Percentiles rank a stretch among this genome's conserved stretches.
Conservation (phyloP, 2,113 vertebrate species). For the Indicator indicator region DNA sequence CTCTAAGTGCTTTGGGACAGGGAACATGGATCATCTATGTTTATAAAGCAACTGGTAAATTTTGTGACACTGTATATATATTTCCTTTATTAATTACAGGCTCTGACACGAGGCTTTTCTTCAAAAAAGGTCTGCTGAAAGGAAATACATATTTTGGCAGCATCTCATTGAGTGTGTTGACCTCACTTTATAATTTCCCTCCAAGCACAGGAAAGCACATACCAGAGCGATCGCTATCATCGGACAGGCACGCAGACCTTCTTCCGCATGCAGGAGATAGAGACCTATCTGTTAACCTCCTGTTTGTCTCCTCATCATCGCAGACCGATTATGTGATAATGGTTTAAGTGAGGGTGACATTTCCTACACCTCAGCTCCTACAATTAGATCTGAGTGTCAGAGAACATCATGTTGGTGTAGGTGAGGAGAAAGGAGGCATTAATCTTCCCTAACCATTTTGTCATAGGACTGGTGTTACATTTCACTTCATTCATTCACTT, state of each 20-base stretch:
- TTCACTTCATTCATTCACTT: background rate
- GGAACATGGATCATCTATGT: slow-evolving; percentile 51
- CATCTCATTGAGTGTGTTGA: background rate
- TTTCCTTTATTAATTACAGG: slow-evolving; percentile 62
- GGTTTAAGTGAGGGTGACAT: background rate
- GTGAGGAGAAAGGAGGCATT: slow-evolving; percentile 31
- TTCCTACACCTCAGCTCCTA: background rate
- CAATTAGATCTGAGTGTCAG: slow-evolving; percentile 5
- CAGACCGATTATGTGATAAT: background rate
- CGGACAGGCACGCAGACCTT: background rate
- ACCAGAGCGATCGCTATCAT: background rate
- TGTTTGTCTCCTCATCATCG: background rate
- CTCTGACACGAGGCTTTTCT: slow-evolving; percentile 35
- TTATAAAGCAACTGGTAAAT: slow-evolving; percentile 57
- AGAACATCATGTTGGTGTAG: background rate
- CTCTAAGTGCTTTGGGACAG: slow-evolving; percentile 47
- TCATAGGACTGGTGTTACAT: background rate
- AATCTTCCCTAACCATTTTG: background rate
- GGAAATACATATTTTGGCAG: slow-evolving; percentile 69
- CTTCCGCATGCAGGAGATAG: background rate
- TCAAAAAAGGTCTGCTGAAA: slow-evolving; percentile 50
- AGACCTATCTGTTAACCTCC: slow-evolving; percentile 22
- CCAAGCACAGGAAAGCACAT: background rate
- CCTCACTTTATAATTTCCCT: background rate
- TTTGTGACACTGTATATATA: slow-evolving; percentile 62